Conservation (phyloP, 2,113 vertebrate species). For the Gambusia holbrooki region DNA sequence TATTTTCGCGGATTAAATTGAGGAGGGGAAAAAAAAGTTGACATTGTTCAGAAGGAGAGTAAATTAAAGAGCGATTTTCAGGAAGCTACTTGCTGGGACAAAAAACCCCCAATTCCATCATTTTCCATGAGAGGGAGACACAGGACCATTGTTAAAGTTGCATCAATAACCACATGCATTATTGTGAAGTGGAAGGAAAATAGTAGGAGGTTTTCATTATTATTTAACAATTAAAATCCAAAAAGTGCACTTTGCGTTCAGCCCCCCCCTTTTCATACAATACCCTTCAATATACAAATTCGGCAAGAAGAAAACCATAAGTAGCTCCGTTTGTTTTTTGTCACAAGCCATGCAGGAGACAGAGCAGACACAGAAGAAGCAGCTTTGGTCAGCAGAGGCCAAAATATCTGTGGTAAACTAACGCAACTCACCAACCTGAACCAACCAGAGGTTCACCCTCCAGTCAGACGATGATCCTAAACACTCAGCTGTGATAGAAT, state of each 20-base stretch:
- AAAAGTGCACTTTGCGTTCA: no score
- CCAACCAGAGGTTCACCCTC: no score
- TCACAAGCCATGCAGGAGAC: not conserved
- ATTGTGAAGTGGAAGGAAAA: not conserved
- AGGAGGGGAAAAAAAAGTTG: not conserved
- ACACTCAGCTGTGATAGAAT: no score
- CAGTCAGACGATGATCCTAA: no score
- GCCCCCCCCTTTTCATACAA: not conserved
- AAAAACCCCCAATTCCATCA: constrained; percentile 4
- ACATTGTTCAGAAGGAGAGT: not conserved
- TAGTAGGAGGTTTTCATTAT: no score
- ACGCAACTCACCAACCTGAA: not conserved
- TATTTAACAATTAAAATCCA: no score
- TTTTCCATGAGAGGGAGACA: constrained; percentile 69
- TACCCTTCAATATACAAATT: not conserved
- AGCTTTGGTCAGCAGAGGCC: not conserved
- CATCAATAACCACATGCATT: not conserved
- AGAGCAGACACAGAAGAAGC: not conserved
- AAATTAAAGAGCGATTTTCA: not conserved
- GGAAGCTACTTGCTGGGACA: not conserved
- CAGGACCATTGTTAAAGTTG: not conserved
- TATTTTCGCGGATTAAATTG: not conserved
- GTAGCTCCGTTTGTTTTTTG: not conserved
- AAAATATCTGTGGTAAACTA: not conserved
- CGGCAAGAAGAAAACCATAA: not conserved